These are phyloP conservation scores for Sycophila texana DNA, from an alignment of 2,888 invertebrate genomes.

Conservation along the genomic window DNA sequence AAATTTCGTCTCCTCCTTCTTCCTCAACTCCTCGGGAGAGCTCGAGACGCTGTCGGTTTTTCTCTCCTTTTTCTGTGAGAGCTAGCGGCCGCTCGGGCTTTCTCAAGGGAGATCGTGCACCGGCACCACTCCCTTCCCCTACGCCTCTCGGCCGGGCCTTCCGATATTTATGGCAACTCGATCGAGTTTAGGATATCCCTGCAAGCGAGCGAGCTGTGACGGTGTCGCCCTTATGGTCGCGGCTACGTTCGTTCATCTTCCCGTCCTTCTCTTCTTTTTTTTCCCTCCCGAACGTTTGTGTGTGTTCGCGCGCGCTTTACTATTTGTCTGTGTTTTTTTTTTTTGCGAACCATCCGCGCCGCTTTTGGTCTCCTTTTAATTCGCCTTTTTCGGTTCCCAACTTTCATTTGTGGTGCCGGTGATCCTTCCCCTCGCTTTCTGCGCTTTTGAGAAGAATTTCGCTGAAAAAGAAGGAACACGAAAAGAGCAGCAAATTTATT, in stretches of 20 bases:
- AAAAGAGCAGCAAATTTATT: neutral
- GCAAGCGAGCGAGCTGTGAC: slow-evolving; percentile 42
- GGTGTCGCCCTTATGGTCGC: slow-evolving; percentile 46
- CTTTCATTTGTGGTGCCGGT: slow-evolving; percentile 11
- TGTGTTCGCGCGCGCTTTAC: neutral
- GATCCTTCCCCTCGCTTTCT: slow-evolving; percentile 22
- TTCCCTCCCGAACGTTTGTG: neutral
- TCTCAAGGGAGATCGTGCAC: slow-evolving; percentile 19
- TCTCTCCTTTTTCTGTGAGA: slow-evolving; percentile 49
- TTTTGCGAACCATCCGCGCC: neutral
- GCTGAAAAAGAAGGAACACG: slow-evolving; percentile 15
- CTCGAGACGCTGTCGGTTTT: slow-evolving; percentile 35
- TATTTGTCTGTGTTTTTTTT: neutral
- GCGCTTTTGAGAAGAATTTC: slow-evolving; percentile 43
- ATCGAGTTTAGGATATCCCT: slow-evolving; percentile 59
- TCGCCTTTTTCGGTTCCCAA: slow-evolving; percentile 14
- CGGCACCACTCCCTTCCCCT: slow-evolving; percentile 42
- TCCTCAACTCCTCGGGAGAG: slow-evolving; percentile 13
- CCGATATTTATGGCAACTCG: slow-evolving; percentile 59
- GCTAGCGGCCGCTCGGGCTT: slow-evolving; percentile 5
- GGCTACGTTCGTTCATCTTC: slow-evolving; percentile 28
- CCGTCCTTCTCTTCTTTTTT: slow-evolving; percentile 9
- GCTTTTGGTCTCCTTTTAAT: slow-evolving; percentile 31
- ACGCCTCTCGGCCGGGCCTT: slow-evolving; percentile 48
- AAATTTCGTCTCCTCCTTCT: slow-evolving; percentile 19